Evolutionary conservation across 2,888 invertebrate genomes (phyloP).

Genomic region (Capitulum mitella): DNA sequence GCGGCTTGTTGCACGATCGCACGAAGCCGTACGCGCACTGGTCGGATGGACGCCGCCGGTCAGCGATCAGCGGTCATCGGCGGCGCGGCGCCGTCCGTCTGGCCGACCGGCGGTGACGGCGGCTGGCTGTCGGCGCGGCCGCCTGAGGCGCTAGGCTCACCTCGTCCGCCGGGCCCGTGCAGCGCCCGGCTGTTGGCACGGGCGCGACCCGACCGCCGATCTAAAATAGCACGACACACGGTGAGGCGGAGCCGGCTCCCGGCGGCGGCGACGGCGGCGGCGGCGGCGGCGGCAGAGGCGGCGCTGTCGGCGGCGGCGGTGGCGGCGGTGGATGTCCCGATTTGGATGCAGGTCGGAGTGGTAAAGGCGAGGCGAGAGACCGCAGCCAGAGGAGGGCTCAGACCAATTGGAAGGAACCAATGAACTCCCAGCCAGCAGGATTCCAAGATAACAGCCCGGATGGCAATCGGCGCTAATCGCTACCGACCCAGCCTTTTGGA

Average conservation of each 20-base stretch:
- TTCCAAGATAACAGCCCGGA: too few species aligned
- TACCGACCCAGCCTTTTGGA: too few species aligned
- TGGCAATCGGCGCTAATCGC: too few species aligned
- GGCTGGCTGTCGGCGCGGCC: not conserved
- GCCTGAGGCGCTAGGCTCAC: too few species aligned
- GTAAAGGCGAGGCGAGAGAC: too few species aligned
- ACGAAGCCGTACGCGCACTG: too few species aligned
- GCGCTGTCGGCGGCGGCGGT: not conserved
- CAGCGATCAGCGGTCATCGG: not conserved
- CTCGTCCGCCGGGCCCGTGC: not conserved
- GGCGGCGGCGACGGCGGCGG: not conserved
- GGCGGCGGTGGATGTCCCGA: not conserved
- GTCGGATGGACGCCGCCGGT: not conserved
- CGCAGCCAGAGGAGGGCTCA: too few species aligned
- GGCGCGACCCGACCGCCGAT: not conserved
- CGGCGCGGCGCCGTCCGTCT: not conserved
- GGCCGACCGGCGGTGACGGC: not conserved
- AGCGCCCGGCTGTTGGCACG: not conserved
- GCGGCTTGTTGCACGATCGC: not conserved
- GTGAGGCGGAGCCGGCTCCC: not conserved
- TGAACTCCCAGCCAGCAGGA: too few species aligned
- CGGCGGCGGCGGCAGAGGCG: not conserved
- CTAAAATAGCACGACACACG: slow-evolving; percentile 25
- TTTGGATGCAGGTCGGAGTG: not conserved
- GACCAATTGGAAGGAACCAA: too few species aligned